Evolutionary conservation across 2,113 vertebrate species (phyloP).

Genomic region (Aldabrachelys gigantea): DNA sequence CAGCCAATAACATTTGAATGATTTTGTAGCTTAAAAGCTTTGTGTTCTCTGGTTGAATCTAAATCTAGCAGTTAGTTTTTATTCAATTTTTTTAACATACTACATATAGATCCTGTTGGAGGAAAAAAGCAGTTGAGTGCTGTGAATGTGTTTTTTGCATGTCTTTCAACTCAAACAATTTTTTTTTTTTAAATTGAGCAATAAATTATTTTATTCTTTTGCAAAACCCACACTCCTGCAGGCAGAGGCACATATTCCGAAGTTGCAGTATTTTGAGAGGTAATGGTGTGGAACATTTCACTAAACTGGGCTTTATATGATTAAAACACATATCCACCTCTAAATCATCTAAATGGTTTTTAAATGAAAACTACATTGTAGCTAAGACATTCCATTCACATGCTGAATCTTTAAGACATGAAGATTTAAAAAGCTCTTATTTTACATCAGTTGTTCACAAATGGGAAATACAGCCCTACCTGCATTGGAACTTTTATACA

Average conservation of each 20-base stretch:
- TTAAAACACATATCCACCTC: neutral
- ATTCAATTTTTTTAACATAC: neutral
- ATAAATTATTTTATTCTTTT: neutral
- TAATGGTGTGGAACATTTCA: neutral
- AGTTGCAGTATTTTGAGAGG: neutral
- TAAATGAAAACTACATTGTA: too few species aligned
- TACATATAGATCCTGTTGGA: neutral
- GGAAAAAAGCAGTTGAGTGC: neutral
- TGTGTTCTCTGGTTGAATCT: too few species aligned
- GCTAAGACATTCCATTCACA: neutral
- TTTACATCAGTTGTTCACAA: neutral
- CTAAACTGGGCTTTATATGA: neutral
- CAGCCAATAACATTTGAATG: neutral
- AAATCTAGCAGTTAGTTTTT: neutral
- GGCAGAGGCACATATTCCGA: accelerated
- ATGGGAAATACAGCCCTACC: neutral
- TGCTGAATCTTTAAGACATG: neutral
- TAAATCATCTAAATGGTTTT: neutral
- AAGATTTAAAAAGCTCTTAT: accelerated
- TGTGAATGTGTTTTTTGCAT: neutral
- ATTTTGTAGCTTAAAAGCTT: neutral
- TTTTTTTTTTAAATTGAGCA: neutral
- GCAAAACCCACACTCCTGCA: neutral
- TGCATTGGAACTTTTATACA: conserved; percentile 3
- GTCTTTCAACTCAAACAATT: neutral